Conservation (phyloP, 2,797 vertebrate species). For the Sebastes flavidus region DNA sequence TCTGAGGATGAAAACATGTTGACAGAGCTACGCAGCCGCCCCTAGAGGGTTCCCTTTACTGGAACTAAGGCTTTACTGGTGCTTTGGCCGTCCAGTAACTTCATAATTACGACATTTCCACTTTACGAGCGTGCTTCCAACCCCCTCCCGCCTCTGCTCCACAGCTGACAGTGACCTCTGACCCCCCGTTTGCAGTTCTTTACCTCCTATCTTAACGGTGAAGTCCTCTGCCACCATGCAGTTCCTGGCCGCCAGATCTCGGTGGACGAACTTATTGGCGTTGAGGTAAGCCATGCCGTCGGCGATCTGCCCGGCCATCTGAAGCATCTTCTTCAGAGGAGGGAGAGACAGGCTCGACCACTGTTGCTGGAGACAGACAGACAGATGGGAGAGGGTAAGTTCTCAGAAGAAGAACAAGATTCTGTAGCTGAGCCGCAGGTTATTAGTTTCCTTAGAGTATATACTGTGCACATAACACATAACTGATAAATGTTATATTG, state of each 20-base stretch:
- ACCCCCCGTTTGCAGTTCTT: background rate
- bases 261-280: constrained; percentile 98
- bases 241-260: constrained; percentile 96
- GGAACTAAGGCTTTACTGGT: background rate
- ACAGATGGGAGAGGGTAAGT: background rate
- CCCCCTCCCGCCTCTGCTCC: background rate
- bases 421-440: background rate
- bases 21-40: background rate
- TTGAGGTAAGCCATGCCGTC: constrained; percentile 99
- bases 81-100: background rate
- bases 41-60: background rate
- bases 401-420: background rate
- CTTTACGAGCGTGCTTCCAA: background rate
- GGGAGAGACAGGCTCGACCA: constrained; percentile 88
- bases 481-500: background rate
- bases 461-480: background rate
- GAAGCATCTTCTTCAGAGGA: constrained; percentile 97
- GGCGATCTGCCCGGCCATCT: constrained; percentile 98
- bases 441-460: background rate
- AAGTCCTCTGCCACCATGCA: constrained; percentile 99
- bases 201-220: constrained; percentile 98
- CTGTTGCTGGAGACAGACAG: constrained; percentile 74
- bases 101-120: background rate
- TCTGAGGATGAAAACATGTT: background rate
- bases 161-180: background rate